A percentile compares a stretch with the other conserved stretches of the same genome.
phyloP scores from a whole-genome alignment of 2,888 invertebrate species.

The Lycaena phlaeas region DNA sequence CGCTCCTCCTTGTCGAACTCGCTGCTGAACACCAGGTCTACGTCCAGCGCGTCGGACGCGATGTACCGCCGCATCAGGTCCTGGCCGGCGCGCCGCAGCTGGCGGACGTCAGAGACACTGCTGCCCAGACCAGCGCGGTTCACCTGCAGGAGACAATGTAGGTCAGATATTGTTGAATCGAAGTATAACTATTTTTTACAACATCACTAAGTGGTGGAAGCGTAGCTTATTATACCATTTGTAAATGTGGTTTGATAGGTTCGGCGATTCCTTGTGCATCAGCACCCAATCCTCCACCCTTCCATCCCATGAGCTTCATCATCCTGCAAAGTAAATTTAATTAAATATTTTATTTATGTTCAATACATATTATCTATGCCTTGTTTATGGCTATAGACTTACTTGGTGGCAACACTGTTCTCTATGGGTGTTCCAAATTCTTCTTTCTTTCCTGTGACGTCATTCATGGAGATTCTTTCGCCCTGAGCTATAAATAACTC shows the following conservation, averaged over 20 bases:
- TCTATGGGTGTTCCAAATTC: slow-evolving; percentile 47
- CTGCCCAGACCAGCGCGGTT: slow-evolving; percentile 54
- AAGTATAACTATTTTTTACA: too few species aligned
- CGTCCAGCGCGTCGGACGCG: slow-evolving; percentile 50
- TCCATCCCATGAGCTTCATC: slow-evolving; percentile 84
- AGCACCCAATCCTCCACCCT: slow-evolving; percentile 80
- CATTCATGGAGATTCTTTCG: slow-evolving; percentile 35
- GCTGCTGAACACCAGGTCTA: slow-evolving; percentile 70
- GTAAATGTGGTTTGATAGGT: slow-evolving; percentile 69
- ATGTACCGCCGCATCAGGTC: slow-evolving; percentile 43
- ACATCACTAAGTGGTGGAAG: background rate
- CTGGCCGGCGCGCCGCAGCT: slow-evolving; percentile 33
- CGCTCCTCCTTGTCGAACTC: slow-evolving; percentile 79
- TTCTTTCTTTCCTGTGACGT: slow-evolving; percentile 30
- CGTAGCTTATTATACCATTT: slow-evolving; percentile 40
- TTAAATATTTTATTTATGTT: too few species aligned
- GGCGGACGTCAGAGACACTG: slow-evolving; percentile 23
- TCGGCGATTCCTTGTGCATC: slow-evolving; percentile 77
- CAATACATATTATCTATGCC: background rate
- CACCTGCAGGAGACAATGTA: too few species aligned
- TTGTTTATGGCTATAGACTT: too few species aligned
- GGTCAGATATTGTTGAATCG: too few species aligned
- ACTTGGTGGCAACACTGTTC: slow-evolving; percentile 47
- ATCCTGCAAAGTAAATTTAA: slow-evolving; percentile 47
- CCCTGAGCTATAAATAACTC: slow-evolving; percentile 48